These are phyloP conservation scores for Drosophila setosimentum DNA, from an alignment of 2,888 invertebrate species.

Conservation along the genomic window DNA sequence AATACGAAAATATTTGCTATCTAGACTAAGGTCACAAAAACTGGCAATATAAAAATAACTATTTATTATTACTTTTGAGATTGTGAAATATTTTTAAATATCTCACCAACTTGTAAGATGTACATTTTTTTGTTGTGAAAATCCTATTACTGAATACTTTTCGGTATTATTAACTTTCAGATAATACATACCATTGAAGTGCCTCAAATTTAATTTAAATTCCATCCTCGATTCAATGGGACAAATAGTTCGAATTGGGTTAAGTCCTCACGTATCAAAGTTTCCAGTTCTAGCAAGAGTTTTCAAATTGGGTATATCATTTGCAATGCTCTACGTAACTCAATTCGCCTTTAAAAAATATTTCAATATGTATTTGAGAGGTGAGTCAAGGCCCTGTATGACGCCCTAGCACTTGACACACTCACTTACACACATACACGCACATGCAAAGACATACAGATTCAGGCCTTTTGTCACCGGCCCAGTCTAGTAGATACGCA, in stretches of 20 bases:
- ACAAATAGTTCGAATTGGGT: not conserved
- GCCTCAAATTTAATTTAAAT: constrained; percentile 23
- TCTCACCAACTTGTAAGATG: not conserved
- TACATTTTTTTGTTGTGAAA: not conserved
- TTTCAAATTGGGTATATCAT: constrained; percentile 17
- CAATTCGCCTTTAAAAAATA: constrained; percentile 49
- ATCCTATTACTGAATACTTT: not conserved
- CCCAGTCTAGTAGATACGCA: constrained; percentile 29
- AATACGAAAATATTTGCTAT: not conserved
- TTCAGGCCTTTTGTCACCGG: constrained; percentile 21
- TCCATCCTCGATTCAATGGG: constrained; percentile 1
- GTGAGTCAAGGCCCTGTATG: constrained; percentile 20
- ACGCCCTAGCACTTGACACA: constrained; percentile 37
- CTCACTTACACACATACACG: constrained; percentile 6
- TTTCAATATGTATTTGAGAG: constrained; percentile 49
- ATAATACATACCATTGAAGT: not conserved
- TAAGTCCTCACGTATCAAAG: constrained; percentile 10
- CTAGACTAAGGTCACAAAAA: no score
- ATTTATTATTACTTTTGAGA: not conserved
- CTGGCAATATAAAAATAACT: not conserved
- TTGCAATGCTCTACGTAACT: constrained; percentile 32
- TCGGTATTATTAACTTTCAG: not conserved
- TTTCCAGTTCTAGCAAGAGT: not conserved
- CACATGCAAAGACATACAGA: not conserved
- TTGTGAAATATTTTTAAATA: not conserved